phyloP scores from a whole-genome alignment of 2,797 vertebrate species.

The Philypnodon macrostomus region DNA sequence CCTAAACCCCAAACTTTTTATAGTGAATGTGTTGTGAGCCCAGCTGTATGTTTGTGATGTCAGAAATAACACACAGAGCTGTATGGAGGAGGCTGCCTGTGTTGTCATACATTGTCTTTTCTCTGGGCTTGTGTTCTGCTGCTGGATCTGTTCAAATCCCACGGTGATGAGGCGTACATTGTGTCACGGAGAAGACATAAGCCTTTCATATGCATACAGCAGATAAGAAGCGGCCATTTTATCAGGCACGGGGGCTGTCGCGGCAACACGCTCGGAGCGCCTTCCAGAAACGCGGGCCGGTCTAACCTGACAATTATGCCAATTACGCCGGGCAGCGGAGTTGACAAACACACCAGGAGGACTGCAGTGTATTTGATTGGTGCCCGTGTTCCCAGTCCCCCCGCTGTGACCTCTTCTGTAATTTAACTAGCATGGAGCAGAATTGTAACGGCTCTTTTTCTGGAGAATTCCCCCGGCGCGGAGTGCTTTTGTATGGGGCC shows the following conservation, averaged over 20 bases:
- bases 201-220: conserved; percentile 81
- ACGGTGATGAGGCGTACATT: conserved; percentile 72
- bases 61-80: conserved; percentile 34
- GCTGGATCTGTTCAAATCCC: conserved; percentile 76
- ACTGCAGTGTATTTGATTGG: conserved; percentile 59
- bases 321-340: conserved; percentile 70
- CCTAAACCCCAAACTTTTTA: conserved; percentile 15
- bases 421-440: conserved; percentile 71
- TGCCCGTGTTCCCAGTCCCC: conserved; percentile 59
- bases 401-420: conserved; percentile 68
- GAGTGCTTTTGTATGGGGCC: conserved; percentile 49
- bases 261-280: conserved; percentile 63
- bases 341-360: conserved; percentile 76
- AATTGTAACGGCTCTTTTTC: conserved; percentile 60
- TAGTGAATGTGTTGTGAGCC: conserved; percentile 35
- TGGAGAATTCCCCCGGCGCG: conserved; percentile 58
- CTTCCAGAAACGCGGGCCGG: conserved; percentile 60
- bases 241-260: conserved; percentile 74
- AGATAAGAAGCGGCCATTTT: conserved; percentile 85
- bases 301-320: conserved; percentile 76
- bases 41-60: conserved; percentile 28
- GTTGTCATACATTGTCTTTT: conserved; percentile 72
- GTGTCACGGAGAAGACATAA: conserved; percentile 79
- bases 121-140: conserved; percentile 64
- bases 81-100: conserved; percentile 65